Evolutionary conservation across 2,888 invertebrate genomes (phyloP), one percentile per base, ranked within the genome.

Genomic region (Synanthedon formicaeformis): DNA sequence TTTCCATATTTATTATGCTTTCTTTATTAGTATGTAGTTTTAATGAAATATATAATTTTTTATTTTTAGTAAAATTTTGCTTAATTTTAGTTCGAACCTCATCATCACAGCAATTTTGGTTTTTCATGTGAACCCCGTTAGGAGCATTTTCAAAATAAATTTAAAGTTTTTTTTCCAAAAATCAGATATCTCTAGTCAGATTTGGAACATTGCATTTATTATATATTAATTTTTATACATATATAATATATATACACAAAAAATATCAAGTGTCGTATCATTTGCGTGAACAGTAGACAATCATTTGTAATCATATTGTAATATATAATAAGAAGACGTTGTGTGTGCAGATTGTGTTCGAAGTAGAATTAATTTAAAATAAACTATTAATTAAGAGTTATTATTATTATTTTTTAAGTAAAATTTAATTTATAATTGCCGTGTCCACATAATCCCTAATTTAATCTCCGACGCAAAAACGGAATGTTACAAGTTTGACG

Each of bases 141-240:
- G n/a, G n/a, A n/a, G n/a, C n/a, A n/a, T n/a, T 16, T 16, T 16
- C 16, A 16, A 16, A 16, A 16, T 16, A 16, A 16, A 16, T 16
- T n/a, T 16, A 16, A 45, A 23, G 4, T 5, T 23, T 23, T 3
- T 8, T 27, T 34, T 34, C 10, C 10, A 45, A 45, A 6, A 45
- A 45, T 78, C 78, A 67, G 82, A 82, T 81, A 82, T 83, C 63
- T 83, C 85, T 82, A 82, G 85, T 85, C 83, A 73, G 82, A 74
- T 72, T 71, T 58, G 41, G 56, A 71, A 70, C 8, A 60, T 63
- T 80, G 86, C 86, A 86, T 86, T 86, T 86, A 34, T 34, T 34
- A 86, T 86, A 16, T 83, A 85, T 78, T 86, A 82, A 83, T 81
- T 76, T 60, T 18, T 5, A 18, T 49, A n/a, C 3, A 27, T 3